Base-by-base conservation (phyloP, 1,140 invertebrate genomes). In the Notospermus geniculatus region DNA sequence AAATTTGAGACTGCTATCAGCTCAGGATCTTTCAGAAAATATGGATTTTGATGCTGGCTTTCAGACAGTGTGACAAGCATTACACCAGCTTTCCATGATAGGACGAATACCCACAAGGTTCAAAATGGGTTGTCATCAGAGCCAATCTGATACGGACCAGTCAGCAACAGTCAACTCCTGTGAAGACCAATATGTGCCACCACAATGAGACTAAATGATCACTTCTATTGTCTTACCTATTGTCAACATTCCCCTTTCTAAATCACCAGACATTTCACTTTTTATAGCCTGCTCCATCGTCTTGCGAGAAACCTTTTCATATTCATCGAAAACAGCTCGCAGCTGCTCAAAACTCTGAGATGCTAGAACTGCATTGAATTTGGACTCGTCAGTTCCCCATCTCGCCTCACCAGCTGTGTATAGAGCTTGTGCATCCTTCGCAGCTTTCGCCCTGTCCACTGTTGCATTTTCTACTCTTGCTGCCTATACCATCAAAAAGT, bases 301-400 rank as follows among this genome's bases (percentile, higher is more conserved):
- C 50, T 73, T 65, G 22, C 70, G 70, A 29, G 72, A 59, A 5
- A 78, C 52, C 36, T 63, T 68, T 15, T 69, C 55, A 59, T 82
- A 82, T 15, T 73, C 77, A 57, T 76, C 73, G 72, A 81, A 80
- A 27, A 82, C 72, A 25, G 78, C 75, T 19, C 74, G 56, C 19
- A 80, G 58, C 66, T 82, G 80, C 19, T 74, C 71, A 57, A 67
- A 77, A 59, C 77, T 77, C 54, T 76, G 76, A 5, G 75, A 74
- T 0, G 72, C 73, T 52, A 81, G 54, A 9, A 80, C 73, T 19
- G 69, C 57, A 64, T 80, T 79, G 58, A 81, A 80, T 52, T 71
- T 73, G 36, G 76, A 79, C 67, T 85, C 84, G 69, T 86, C 84
- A 23, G 84, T 85, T 30, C 84, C 84, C 62, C 80, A 74, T 57